phyloP scores from a whole-genome alignment of 2,888 invertebrate genomes.

The Caradrina kadenii region DNA sequence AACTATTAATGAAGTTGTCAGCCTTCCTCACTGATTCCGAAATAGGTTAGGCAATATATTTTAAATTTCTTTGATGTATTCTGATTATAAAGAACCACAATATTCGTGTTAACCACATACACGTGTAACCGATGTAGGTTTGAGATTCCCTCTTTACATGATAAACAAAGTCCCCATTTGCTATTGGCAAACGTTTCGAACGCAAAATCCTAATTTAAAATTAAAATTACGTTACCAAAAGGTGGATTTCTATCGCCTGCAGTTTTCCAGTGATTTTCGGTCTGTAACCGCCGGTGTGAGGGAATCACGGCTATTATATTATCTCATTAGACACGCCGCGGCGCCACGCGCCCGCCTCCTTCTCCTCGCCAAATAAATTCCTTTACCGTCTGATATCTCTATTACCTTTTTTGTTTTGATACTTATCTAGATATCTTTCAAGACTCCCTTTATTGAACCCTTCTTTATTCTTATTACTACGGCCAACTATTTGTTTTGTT shows the following conservation, averaged over 20 bases:
- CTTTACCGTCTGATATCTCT: conserved; percentile 81
- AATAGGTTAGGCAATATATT: neutral
- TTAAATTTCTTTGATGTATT: neutral
- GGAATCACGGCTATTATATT: conserved; percentile 89
- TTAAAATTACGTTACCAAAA: conserved; percentile 68
- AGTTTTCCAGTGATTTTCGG: conserved; percentile 88
- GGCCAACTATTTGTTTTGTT: conserved; percentile 13
- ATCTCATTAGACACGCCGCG: conserved; percentile 89
- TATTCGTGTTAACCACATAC: neutral
- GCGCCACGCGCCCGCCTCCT: conserved; percentile 77
- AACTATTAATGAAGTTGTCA: no score
- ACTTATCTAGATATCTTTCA: conserved; percentile 54
- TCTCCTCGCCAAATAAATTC: conserved; percentile 87
- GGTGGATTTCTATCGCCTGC: conserved; percentile 76
- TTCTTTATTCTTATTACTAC: conserved; percentile 42
- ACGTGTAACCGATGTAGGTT: neutral
- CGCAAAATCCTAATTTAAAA: conserved; percentile 44
- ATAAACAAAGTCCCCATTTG: neutral
- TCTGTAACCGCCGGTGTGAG: conserved; percentile 81
- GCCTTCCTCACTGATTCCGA: no score
- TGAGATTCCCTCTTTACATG: neutral
- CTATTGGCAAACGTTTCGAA: conserved; percentile 19
- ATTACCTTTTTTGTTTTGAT: conserved; percentile 76
- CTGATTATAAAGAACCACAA: neutral
- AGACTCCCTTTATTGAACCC: conserved; percentile 33